phyloP scores from a whole-genome alignment of 2,888 invertebrate genomes.

The Bembecia ichneumoniformis region DNA sequence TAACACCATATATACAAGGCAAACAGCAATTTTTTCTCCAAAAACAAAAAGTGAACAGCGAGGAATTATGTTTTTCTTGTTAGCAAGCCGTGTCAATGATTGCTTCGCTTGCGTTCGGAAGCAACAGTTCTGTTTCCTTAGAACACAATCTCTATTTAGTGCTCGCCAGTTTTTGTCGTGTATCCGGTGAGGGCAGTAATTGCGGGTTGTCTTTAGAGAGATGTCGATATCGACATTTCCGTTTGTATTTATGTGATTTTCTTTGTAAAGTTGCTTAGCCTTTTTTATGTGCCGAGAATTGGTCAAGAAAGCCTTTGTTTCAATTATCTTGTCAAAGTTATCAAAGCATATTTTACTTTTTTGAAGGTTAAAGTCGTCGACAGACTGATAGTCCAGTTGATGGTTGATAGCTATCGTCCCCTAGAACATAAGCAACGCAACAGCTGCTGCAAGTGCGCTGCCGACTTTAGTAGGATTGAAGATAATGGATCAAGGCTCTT shows the following conservation, averaged over 20 bases:
- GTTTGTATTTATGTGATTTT: slow-evolving; percentile 22
- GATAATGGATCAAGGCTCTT: too few species aligned
- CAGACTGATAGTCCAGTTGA: too few species aligned
- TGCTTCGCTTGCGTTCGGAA: slow-evolving; percentile 28
- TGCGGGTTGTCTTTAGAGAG: slow-evolving; percentile 26
- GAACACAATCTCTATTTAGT: slow-evolving; percentile 3
- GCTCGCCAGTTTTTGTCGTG: slow-evolving; percentile 38
- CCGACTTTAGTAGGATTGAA: too few species aligned
- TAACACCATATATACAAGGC: too few species aligned
- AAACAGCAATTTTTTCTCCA: too few species aligned
- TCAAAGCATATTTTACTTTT: too few species aligned
- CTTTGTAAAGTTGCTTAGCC: background rate
- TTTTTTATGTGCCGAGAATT: background rate
- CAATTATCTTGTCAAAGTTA: too few species aligned
- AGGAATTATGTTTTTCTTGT: background rate
- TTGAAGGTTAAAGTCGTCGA: too few species aligned
- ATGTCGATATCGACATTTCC: slow-evolving; percentile 37
- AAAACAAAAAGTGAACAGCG: background rate
- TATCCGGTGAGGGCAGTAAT: slow-evolving; percentile 50
- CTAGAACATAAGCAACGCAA: too few species aligned
- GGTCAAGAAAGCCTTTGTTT: too few species aligned
- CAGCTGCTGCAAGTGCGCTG: too few species aligned
- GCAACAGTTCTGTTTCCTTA: slow-evolving; percentile 3
- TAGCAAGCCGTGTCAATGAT: slow-evolving; percentile 29
- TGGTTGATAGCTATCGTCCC: too few species aligned